phyloP scores from a whole-genome alignment of 2,113 vertebrate species.

The Numenius arquata region DNA sequence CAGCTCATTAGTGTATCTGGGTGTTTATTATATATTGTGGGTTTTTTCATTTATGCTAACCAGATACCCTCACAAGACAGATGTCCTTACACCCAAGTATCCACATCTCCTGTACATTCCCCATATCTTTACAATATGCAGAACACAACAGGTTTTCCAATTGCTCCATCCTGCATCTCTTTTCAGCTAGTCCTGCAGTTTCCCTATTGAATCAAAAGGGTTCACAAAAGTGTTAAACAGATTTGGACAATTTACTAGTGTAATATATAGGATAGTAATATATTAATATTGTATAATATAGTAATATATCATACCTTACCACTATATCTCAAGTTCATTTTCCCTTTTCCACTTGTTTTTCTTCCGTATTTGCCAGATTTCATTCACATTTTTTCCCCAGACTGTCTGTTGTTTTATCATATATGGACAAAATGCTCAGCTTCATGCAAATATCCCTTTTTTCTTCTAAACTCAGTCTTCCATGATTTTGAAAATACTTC shows the following conservation, averaged over 20 bases:
- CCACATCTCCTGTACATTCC: not conserved
- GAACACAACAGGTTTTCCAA: not conserved
- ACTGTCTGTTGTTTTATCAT: not conserved
- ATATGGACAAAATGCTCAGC: not conserved
- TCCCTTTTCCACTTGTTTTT: not conserved
- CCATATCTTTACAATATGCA: not conserved
- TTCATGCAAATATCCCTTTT: not conserved
- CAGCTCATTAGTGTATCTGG: accelerated
- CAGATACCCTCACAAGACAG: not conserved
- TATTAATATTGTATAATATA: not conserved
- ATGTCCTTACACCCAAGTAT: not conserved
- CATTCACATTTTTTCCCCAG: not conserved
- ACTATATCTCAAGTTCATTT: not conserved
- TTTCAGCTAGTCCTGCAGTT: not conserved
- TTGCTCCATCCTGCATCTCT: not conserved
- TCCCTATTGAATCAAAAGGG: not conserved
- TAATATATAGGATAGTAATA: not conserved
- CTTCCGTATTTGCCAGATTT: not conserved
- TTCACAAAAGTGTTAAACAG: not conserved
- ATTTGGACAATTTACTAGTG: not conserved
- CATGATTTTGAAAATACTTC: not conserved
- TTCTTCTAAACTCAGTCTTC: not conserved
- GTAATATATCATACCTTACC: not conserved
- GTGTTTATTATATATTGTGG: not conserved
- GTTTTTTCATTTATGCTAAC: not conserved